Evolutionary conservation across 2,888 invertebrate genomes (phyloP).

Genomic region (Camptogramma bilineatum): DNA sequence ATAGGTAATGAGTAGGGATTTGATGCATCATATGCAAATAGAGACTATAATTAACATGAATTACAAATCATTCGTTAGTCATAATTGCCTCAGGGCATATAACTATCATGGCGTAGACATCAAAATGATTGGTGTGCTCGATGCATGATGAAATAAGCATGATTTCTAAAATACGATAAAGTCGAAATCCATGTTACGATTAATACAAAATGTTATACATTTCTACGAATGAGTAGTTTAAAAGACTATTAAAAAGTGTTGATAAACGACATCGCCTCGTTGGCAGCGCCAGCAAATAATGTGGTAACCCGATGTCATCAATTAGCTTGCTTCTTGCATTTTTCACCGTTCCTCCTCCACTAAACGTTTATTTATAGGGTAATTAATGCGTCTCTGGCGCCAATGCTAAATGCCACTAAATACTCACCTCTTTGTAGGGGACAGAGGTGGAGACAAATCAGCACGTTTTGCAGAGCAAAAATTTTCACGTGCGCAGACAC

Average conservation of each 20-base stretch:
- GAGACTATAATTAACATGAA: neutral
- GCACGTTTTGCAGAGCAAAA: constrained; percentile 33
- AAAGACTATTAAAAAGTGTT: constrained; percentile 38
- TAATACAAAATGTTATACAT: constrained; percentile 13
- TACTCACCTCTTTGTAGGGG: constrained; percentile 51
- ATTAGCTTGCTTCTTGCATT: constrained; percentile 42
- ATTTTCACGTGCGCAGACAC: constrained; percentile 36
- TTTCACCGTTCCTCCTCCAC: constrained; percentile 46
- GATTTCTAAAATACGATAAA: neutral
- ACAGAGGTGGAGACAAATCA: constrained; percentile 35
- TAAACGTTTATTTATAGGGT: constrained; percentile 61
- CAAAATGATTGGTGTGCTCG: neutral
- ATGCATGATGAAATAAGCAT: neutral
- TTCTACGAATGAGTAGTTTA: constrained; percentile 22
- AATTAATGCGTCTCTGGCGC: constrained; percentile 65
- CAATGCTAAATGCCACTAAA: constrained; percentile 50
- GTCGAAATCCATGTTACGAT: neutral
- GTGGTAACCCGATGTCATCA: constrained; percentile 40
- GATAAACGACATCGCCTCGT: constrained; percentile 39
- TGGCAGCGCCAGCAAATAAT: constrained; percentile 38
- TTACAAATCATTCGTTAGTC: neutral
- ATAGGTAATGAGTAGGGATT: no score
- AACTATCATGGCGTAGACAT: neutral
- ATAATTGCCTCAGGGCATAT: neutral
- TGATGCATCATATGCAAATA: neutral